These are phyloP conservation scores for Anoplius nigerrimus DNA, from an alignment of 2,888 invertebrate genomes.

Conservation along the genomic window DNA sequence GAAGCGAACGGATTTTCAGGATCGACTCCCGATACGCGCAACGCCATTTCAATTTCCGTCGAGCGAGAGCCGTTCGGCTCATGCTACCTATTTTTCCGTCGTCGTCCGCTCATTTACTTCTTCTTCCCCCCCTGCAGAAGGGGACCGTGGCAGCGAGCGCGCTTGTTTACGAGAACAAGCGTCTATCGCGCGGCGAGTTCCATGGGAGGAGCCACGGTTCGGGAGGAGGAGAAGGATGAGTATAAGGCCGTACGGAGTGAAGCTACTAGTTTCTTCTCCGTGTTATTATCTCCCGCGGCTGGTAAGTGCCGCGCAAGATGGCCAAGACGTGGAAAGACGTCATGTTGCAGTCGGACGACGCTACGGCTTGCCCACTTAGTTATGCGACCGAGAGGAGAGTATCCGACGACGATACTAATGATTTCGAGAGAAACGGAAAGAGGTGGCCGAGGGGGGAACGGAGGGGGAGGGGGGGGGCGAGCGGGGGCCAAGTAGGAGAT, in stretches of 20 bases:
- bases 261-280: constrained; percentile 61
- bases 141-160: too few relatives aligned
- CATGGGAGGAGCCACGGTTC: constrained; percentile 20
- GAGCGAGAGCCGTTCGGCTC: too few relatives aligned
- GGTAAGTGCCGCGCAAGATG: constrained; percentile 53
- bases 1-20: too few relatives aligned
- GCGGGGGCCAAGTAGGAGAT: neutral
- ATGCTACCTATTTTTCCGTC: too few relatives aligned
- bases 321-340: constrained; percentile 40
- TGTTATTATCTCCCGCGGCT: constrained; percentile 62
- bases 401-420: constrained; percentile 48
- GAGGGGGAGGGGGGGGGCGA: neutral
- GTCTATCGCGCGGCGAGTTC: constrained; percentile 1
- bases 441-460: neutral
- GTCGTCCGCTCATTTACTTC: too few relatives aligned
- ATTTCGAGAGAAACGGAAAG: constrained; percentile 36
- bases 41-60: too few relatives aligned
- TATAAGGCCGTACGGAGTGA: constrained; percentile 28
- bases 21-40: too few relatives aligned
- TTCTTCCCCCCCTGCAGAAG: too few relatives aligned
- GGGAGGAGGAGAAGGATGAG: constrained; percentile 18
- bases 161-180: constrained; percentile 8
- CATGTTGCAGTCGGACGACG: constrained; percentile 25
- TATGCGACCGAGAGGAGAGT: constrained; percentile 42
- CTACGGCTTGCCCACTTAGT: constrained; percentile 33